Evolutionary conservation across 2,113 vertebrate genomes (phyloP).

Genomic region (Herpailurus yagouaroundi): DNA sequence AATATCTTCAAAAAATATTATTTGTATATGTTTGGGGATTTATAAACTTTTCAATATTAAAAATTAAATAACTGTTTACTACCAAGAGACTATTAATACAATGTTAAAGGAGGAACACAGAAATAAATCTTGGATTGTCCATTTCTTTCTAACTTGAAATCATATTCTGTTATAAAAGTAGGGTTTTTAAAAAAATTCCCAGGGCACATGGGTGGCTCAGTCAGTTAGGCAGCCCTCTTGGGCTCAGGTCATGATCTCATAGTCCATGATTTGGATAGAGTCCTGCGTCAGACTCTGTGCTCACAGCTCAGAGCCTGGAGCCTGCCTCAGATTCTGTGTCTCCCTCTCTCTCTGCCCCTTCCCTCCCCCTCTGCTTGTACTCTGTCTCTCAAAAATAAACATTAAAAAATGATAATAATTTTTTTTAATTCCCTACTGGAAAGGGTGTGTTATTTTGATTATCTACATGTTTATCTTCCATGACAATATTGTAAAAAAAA

Average conservation of each 20-base stretch:
- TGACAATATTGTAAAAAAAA: background rate
- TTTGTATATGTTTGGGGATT: background rate
- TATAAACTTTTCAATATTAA: background rate
- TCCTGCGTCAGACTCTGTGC: too few species aligned
- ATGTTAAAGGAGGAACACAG: background rate
- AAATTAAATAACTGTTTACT: background rate
- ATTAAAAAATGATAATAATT: too few species aligned
- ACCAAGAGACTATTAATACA: background rate
- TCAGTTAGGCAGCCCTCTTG: too few species aligned
- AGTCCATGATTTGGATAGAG: too few species aligned
- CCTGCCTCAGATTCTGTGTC: too few species aligned
- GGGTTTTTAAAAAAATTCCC: background rate
- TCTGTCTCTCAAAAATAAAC: too few species aligned
- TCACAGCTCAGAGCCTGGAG: too few species aligned
- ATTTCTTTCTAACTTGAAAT: background rate
- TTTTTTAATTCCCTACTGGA: background rate
- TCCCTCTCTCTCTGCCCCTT: too few species aligned
- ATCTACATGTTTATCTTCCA: background rate
- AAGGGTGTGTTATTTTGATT: background rate
- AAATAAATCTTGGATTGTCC: background rate
- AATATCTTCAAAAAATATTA: background rate
- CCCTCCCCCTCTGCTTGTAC: too few species aligned
- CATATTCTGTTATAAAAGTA: background rate
- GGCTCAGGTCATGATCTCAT: too few species aligned
- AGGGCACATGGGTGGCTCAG: too few species aligned